phyloP scores from a whole-genome alignment of 2,888 invertebrate species.

The Microplitis deprimator region DNA sequence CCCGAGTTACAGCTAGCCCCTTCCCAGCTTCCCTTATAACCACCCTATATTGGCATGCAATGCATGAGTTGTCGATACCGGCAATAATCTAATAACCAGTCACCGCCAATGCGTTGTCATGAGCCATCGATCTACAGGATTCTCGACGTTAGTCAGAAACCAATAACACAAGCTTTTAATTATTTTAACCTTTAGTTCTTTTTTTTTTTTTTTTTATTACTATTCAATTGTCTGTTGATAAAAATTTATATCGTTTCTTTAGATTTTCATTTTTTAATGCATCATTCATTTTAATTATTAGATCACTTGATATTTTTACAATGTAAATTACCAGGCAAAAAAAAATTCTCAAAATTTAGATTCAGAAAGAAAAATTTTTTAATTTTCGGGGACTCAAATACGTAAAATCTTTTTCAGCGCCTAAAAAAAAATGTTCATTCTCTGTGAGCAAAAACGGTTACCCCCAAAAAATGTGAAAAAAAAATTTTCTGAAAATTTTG shows the following conservation, averaged over 20 bases:
- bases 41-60: slow-evolving; percentile 39
- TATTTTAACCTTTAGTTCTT: neutral
- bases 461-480: no score
- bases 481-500: no score
- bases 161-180: slow-evolving; percentile 51
- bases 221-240: neutral
- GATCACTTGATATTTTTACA: neutral
- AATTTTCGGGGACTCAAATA: no score
- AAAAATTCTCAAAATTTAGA: neutral
- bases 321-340: neutral
- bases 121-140: slow-evolving; percentile 67
- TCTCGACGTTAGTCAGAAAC: slow-evolving; percentile 58
- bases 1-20: slow-evolving; percentile 34
- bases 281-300: neutral
- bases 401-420: no score
- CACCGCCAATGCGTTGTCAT: slow-evolving; percentile 68
- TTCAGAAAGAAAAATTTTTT: neutral
- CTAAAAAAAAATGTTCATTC: no score
- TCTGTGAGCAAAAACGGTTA: no score
- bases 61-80: slow-evolving; percentile 68
- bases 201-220: neutral
- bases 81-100: slow-evolving; percentile 72
- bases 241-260: neutral
- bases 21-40: slow-evolving; percentile 28
- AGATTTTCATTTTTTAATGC: neutral